Evolutionary conservation across 2,113 vertebrate genomes (phyloP), one percentile per base, ranked within the genome.

Genomic region (Rhodinocichla rosea): DNA sequence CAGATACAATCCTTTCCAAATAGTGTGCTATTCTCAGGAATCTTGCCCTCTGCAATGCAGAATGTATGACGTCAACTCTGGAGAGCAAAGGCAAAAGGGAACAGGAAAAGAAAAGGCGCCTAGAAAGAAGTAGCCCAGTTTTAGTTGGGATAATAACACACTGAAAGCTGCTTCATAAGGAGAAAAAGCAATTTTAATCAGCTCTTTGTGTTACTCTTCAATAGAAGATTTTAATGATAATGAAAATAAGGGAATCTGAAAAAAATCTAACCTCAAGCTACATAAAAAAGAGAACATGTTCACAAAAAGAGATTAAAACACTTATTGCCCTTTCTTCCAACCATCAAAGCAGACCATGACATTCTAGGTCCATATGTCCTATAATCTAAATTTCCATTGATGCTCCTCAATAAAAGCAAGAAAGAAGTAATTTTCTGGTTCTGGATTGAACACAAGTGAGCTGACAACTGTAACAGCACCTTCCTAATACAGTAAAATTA

Each of bases 361-460:
- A 35, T n/a, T 75, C 26, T 13, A 26, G 3, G 26, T 15, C 22
- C 13, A 7, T 23, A 73, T 33, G n/a, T 85, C 20, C 47, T 28
- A 39, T 20, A 64, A 44, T 14, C 14, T 8, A 30, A 73, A n/a
- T 45, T 68, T 69, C 50, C 63, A 86, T 24, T 0, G 0, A 28
- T 50, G 40, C 5, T 63, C 35, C 30, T 49, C 56, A 59, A 13
- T 28, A 59, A 45, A 30, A 59, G n/a, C 40, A 53, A 85, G 22
- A 67, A 63, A 78, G 9, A 19, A 37, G 9, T 10, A 33, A 23
- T n/a, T 44, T 88, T 35, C 37, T 71, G 44, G 28, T 47, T 39
- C 39, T 83, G 53, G 39, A 50, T 65, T 33, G 26, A 87, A 84
- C 47, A 83, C 15, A 32, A 74, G 26, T 15, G 70, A 92, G 56